Conservation (phyloP, 2,797 vertebrate genomes). For the Leptatherina wallacei region DNA sequence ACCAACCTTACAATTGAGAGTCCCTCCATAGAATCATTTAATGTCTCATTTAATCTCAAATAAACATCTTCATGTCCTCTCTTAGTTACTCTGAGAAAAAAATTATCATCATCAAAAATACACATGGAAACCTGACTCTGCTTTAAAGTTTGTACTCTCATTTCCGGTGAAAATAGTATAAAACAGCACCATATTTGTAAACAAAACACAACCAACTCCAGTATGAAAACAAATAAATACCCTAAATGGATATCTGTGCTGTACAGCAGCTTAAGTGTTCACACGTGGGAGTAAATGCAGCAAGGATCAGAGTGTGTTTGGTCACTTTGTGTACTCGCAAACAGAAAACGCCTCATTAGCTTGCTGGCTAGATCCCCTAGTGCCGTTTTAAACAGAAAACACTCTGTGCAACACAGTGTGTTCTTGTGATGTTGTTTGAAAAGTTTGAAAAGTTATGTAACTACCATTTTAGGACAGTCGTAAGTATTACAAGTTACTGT, state of each 20-base stretch:
- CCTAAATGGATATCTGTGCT: slow-evolving; percentile 15
- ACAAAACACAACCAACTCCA: slow-evolving; percentile 1
- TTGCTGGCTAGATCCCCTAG: slow-evolving; percentile 25
- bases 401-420: slow-evolving; percentile 32
- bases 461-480: slow-evolving; percentile 15
- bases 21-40: neutral
- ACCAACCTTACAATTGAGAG: neutral
- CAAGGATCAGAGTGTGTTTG: slow-evolving; percentile 51
- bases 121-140: neutral
- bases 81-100: neutral
- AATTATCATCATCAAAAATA: neutral
- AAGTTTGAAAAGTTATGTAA: slow-evolving; percentile 48
- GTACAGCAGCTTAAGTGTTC: slow-evolving; percentile 52
- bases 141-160: neutral
- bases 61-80: neutral
- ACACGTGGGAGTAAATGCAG: slow-evolving; percentile 23
- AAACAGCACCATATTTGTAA: neutral
- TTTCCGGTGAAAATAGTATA: neutral
- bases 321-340: slow-evolving; percentile 17
- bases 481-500: slow-evolving; percentile 8
- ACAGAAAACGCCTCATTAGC: slow-evolving; percentile 14
- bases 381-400: slow-evolving; percentile 43
- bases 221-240: slow-evolving; percentile 20
- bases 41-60: slow-evolving; percentile 2
- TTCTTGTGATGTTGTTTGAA: slow-evolving; percentile 26